Evolutionary conservation across 2,797 vertebrate species (phyloP).

Genomic region (Labeo calbasu): DNA sequence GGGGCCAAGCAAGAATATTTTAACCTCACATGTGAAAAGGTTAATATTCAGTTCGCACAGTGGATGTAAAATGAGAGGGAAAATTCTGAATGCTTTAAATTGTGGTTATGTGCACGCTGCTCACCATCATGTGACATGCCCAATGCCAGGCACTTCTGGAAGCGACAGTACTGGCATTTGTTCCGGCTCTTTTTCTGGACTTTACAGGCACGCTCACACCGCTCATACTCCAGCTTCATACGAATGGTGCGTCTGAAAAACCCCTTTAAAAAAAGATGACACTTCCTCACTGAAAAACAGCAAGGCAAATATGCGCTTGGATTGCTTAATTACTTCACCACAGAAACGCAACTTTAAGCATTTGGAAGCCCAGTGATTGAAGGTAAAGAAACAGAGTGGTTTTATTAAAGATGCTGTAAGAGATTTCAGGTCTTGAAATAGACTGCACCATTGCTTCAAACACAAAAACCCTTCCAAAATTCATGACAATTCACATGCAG

Average conservation of each 20-base stretch:
- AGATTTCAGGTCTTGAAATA: not conserved
- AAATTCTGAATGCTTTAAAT: conserved; percentile 10
- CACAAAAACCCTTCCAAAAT: not conserved
- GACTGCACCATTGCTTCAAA: not conserved
- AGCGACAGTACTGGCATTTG: conserved; percentile 99
- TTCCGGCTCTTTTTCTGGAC: conserved; percentile 99
- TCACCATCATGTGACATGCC: conserved; percentile 99
- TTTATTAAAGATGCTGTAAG: not conserved
- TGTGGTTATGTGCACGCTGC: not conserved
- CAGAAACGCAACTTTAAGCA: not conserved
- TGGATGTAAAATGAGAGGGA: not conserved
- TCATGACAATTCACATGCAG: not conserved
- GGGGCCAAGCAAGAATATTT: too few species aligned
- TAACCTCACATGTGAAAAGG: too few species aligned
- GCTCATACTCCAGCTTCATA: conserved; percentile 98
- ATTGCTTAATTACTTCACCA: conserved; percentile 9
- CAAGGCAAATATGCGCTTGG: not conserved
- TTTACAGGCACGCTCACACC: conserved; percentile 93
- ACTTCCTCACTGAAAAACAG: conserved; percentile 24
- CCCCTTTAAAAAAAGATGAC: conserved; percentile 77
- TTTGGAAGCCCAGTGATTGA: not conserved
- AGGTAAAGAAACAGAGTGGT: not conserved
- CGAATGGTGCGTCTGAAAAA: conserved; percentile 97
- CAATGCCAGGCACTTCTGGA: conserved; percentile 97
- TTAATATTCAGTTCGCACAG: not conserved